These are phyloP conservation scores for Notiomystis cincta DNA, from an alignment of 2,113 vertebrate species.

Conservation along the genomic window DNA sequence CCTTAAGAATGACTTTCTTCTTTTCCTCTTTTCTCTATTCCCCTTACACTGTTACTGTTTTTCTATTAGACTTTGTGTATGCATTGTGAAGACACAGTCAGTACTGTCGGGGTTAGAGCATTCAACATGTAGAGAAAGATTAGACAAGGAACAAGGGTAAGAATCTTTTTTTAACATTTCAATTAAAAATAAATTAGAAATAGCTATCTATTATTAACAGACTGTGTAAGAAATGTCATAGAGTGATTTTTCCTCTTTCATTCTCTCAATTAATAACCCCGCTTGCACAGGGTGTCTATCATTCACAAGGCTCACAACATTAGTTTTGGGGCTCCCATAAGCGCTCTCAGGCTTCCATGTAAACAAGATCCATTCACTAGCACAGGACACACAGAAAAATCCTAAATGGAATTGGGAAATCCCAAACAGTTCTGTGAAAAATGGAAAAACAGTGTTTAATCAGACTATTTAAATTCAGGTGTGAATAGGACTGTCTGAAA, in stretches of 20 bases:
- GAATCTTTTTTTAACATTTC: not conserved
- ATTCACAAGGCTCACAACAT: not conserved
- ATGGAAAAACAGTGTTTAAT: not conserved
- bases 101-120: not conserved
- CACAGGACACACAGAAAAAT: not conserved
- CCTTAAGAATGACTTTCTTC: not conserved
- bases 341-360: not conserved
- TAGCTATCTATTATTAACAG: not conserved
- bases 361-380: not conserved
- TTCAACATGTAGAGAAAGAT: not conserved
- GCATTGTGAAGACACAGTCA: not conserved
- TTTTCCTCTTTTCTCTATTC: not conserved
- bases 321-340: not conserved
- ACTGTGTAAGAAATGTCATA: not conserved
- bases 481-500: not conserved
- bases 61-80: not conserved
- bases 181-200: constrained; percentile 21
- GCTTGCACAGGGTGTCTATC: not conserved
- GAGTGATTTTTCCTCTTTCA: not conserved
- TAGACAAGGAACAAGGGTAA: not conserved
- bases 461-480: not conserved
- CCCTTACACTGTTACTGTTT: not conserved
- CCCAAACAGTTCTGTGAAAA: not conserved
- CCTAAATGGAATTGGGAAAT: not conserved
- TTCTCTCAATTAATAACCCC: not conserved